phyloP scores from a whole-genome alignment of 2,888 invertebrate genomes.

The Chrysolina oricalcia region DNA sequence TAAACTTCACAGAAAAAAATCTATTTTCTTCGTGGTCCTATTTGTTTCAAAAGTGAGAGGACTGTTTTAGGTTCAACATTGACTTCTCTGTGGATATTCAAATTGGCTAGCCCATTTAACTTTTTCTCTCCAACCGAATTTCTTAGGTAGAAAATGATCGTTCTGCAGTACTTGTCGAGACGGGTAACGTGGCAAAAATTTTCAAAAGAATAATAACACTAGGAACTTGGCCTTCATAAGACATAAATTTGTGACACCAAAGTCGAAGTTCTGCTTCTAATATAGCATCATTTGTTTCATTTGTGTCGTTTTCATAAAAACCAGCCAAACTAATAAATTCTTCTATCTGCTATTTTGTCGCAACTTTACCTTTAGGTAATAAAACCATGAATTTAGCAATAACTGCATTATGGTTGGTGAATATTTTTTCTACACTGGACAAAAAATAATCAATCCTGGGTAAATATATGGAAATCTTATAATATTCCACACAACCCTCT shows the following conservation, averaged over 20 bases:
- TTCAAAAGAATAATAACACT: neutral
- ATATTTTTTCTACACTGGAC: neutral
- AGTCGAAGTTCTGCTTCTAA: neutral
- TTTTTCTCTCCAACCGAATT: neutral
- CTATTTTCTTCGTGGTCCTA: neutral
- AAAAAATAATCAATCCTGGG: neutral
- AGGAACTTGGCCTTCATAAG: neutral
- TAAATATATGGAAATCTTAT: neutral
- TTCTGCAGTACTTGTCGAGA: neutral
- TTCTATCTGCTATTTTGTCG: neutral
- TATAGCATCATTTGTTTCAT: neutral
- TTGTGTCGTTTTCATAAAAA: neutral
- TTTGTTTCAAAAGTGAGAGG: conserved; percentile 1
- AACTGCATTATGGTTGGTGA: neutral
- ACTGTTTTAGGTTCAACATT: neutral
- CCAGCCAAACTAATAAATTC: neutral
- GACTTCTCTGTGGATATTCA: conserved; percentile 13
- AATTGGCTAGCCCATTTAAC: conserved; percentile 3
- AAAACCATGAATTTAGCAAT: no score
- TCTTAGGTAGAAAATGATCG: neutral
- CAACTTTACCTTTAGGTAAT: neutral
- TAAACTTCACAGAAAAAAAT: neutral
- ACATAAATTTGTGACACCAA: neutral
- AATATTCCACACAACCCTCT: neutral
- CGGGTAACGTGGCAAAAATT: neutral